phyloP scores from a whole-genome alignment of 2,113 vertebrate species.

The Cacatua alba region DNA sequence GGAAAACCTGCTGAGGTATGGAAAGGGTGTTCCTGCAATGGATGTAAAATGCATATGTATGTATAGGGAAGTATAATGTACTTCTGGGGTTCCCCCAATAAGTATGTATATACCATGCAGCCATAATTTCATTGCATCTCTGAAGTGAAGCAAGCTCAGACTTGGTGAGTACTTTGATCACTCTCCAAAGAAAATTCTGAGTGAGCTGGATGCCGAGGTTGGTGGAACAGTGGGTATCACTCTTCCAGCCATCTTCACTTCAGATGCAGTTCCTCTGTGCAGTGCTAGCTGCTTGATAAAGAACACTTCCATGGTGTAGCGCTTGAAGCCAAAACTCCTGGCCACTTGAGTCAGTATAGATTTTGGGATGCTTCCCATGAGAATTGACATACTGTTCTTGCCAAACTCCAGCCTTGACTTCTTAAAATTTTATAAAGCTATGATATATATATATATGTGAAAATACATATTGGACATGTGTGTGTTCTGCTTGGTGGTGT shows the following conservation, averaged over 20 bases:
- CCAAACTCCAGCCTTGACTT: not conserved
- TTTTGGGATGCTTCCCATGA: not conserved
- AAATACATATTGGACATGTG: accelerated
- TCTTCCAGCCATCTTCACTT: not conserved
- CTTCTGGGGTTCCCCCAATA: conserved; percentile 32
- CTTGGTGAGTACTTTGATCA: conserved; percentile 21
- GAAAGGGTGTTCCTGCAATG: not conserved
- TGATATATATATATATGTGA: not conserved
- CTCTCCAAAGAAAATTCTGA: conserved; percentile 28
- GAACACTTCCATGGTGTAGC: not conserved
- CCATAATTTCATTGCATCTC: not conserved
- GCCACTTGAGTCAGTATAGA: not conserved
- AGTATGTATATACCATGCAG: not conserved
- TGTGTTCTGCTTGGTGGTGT: not conserved
- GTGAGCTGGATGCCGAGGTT: not conserved
- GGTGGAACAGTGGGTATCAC: not conserved
- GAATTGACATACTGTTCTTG: not conserved
- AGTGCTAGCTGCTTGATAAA: not conserved
- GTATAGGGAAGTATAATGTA: not conserved
- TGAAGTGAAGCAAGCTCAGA: not conserved
- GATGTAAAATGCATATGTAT: accelerated
- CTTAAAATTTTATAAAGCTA: not conserved
- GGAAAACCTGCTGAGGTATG: conserved; percentile 81
- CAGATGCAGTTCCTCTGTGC: not conserved
- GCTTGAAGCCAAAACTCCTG: not conserved